These are phyloP conservation scores for Galaxias olidus DNA, from an alignment of 2,797 vertebrate species.

Conservation along the genomic window DNA sequence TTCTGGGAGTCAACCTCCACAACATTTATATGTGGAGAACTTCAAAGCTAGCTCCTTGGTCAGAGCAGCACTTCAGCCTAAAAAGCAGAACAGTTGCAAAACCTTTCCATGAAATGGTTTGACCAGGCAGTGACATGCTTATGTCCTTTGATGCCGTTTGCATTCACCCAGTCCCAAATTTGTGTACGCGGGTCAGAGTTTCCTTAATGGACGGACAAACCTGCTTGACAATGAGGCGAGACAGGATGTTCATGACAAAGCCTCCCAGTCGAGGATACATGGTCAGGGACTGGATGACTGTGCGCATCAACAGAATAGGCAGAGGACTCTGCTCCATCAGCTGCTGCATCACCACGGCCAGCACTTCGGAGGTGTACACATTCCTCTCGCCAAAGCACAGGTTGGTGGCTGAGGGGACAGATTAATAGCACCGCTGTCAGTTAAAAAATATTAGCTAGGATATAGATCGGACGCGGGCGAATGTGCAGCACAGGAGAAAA, in stretches of 20 bases:
- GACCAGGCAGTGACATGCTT: too few species aligned
- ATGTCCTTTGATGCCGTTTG: too few species aligned
- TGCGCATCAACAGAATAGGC: constrained; percentile 94
- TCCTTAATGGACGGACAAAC: constrained; percentile 51
- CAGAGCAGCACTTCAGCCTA: too few species aligned
- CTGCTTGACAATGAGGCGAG: constrained; percentile 94
- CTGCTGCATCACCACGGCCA: constrained; percentile 97
- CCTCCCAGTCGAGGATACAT: constrained; percentile 93
- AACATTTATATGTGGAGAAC: too few species aligned
- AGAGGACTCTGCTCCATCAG: constrained; percentile 94
- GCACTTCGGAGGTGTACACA: constrained; percentile 93
- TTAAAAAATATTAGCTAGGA: background rate
- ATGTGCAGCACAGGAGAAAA: background rate
- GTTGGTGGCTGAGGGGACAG: constrained; percentile 83
- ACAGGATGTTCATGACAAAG: constrained; percentile 96
- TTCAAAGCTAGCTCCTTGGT: too few species aligned
- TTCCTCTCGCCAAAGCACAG: constrained; percentile 92
- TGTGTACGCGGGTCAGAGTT: background rate
- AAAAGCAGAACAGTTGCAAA: too few species aligned
- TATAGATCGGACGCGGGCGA: background rate
- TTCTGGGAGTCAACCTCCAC: too few species aligned
- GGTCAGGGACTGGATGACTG: constrained; percentile 94
- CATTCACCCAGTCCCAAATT: too few species aligned
- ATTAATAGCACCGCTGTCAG: background rate
- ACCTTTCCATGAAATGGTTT: too few species aligned